Evolutionary conservation across 2,113 vertebrate species (phyloP).

Genomic region (Cololabis saira): DNA sequence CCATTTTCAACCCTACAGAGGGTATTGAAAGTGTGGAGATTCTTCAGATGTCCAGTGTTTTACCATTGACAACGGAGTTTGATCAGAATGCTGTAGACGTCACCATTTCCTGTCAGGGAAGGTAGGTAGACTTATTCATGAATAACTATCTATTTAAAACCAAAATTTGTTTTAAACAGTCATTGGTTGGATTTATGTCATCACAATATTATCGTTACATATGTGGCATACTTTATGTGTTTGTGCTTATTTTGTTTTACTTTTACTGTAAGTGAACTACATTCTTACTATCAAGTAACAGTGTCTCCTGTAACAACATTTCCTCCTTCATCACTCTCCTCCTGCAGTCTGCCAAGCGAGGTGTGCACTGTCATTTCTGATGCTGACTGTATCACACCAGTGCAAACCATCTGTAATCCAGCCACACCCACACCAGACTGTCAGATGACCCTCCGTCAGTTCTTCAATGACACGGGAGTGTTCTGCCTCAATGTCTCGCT

Average conservation of each 20-base stretch:
- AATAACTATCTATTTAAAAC: neutral
- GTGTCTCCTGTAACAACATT: neutral
- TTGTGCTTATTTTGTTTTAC: too few relatives aligned
- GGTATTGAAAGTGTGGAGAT: slow-evolving; percentile 93
- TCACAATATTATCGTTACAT: too few relatives aligned
- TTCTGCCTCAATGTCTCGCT: slow-evolving; percentile 95
- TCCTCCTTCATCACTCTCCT: neutral
- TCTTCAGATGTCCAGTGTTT: slow-evolving; percentile 84
- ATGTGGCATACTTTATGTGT: too few relatives aligned
- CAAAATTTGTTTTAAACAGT: too few relatives aligned
- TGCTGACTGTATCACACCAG: slow-evolving; percentile 84
- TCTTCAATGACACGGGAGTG: slow-evolving; percentile 87
- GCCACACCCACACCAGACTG: slow-evolving; percentile 86
- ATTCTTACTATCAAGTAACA: neutral
- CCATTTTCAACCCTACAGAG: slow-evolving; percentile 77
- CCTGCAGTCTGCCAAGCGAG: slow-evolving; percentile 86
- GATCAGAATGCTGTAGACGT: slow-evolving; percentile 89
- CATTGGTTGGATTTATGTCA: too few relatives aligned
- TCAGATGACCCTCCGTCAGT: slow-evolving; percentile 89
- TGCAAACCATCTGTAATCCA: slow-evolving; percentile 82
- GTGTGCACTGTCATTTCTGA: slow-evolving; percentile 91
- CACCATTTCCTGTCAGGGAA: slow-evolving; percentile 91
- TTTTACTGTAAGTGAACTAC: neutral
- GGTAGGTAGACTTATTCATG: slow-evolving; percentile 74
- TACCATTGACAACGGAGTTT: slow-evolving; percentile 68